A percentile compares a stretch with the other conserved stretches of the same genome.
Conservation (phyloP, 2,888 invertebrate genomes). For the Hermodice carunculata region DNA sequence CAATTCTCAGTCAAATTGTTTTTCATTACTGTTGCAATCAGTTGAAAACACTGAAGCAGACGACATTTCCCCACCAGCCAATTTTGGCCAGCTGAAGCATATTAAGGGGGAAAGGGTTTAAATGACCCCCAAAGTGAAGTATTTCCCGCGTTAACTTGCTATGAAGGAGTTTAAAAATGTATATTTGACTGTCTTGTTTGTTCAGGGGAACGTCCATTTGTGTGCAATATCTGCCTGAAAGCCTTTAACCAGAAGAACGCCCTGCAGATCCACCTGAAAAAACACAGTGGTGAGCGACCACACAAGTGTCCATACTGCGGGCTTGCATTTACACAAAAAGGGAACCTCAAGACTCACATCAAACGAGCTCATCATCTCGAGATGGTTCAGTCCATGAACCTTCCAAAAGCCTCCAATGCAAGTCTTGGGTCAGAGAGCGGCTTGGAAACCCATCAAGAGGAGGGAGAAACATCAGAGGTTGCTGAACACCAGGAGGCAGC, state of each 20-base stretch:
- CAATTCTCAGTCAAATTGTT: too few species aligned
- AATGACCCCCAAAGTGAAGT: too few species aligned
- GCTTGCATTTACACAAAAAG: conserved; percentile 65
- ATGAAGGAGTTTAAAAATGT: too few species aligned
- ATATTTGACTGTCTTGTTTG: conserved; percentile 9
- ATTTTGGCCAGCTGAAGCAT: too few species aligned
- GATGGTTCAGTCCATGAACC: conserved; percentile 33
- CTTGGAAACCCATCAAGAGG: not conserved
- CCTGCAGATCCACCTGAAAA: conserved; percentile 64
- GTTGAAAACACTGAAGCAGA: too few species aligned
- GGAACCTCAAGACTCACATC: conserved; percentile 68
- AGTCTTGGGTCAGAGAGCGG: not conserved
- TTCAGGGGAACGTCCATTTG: conserved; percentile 66
- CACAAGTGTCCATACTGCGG: conserved; percentile 66
- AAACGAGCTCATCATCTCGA: conserved; percentile 61
- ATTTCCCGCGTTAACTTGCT: too few species aligned
- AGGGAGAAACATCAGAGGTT: not conserved
- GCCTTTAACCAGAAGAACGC: conserved; percentile 70
- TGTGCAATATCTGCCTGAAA: conserved; percentile 60
- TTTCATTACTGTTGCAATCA: too few species aligned
- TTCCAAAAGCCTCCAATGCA: not conserved
- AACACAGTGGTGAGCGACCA: conserved; percentile 64
- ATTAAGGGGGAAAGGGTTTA: too few species aligned
- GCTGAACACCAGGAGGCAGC: not conserved
- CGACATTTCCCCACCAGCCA: too few species aligned